phyloP scores from a whole-genome alignment of 2,797 vertebrate genomes.

The Antennarius maculatus region DNA sequence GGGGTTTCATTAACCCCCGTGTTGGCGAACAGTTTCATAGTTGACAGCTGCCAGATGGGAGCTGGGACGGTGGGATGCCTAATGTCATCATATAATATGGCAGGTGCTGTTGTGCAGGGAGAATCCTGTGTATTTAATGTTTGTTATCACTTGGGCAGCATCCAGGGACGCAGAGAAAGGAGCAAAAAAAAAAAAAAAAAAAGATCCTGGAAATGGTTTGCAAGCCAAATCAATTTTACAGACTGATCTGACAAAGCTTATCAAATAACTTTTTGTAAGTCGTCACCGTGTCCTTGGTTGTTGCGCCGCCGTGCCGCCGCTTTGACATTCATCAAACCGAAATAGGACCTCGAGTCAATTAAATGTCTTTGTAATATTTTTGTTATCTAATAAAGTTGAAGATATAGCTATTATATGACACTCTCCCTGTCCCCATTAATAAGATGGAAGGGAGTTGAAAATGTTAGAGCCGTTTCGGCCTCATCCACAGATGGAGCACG shows the following conservation, averaged over 20 bases:
- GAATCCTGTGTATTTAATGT: constrained; percentile 56
- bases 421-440: too few species aligned
- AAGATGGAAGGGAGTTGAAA: not conserved
- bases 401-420: not conserved
- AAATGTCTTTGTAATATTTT: not conserved
- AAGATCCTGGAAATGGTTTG: constrained; percentile 12
- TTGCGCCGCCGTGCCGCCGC: not conserved
- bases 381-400: not conserved
- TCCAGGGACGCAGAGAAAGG: constrained; percentile 12
- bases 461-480: not conserved
- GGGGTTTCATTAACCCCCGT: constrained; percentile 77
- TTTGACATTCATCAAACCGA: not conserved
- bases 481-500: not conserved
- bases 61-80: constrained; percentile 64
- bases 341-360: not conserved
- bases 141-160: constrained; percentile 47
- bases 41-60: constrained; percentile 79
- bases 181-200: not conserved
- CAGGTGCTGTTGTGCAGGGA: constrained; percentile 69
- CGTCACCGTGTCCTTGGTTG: not conserved
- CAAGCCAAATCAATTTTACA: constrained; percentile 17
- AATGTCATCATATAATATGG: constrained; percentile 67
- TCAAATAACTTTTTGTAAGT: constrained; percentile 12
- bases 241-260: constrained; percentile 12
- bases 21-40: constrained; percentile 71